Percentiles rank a stretch among this genome's conserved stretches.
phyloP scores from a whole-genome alignment of 2,113 vertebrate species.

The Pseudonaja textilis region DNA sequence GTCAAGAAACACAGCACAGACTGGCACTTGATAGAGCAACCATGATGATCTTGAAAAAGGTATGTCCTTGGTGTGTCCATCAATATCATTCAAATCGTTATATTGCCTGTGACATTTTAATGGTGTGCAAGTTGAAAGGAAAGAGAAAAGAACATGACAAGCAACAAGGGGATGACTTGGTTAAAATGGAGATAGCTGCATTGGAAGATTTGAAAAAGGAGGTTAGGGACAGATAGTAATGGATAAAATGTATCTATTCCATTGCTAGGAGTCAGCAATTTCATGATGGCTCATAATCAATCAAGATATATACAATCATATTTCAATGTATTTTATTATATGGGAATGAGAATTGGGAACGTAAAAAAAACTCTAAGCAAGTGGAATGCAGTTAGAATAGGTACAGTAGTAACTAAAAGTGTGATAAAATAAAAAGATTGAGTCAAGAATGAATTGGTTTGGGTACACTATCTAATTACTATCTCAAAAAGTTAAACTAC shows the following conservation, averaged over 20 bases:
- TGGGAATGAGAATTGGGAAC: not conserved
- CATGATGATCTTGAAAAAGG: not conserved
- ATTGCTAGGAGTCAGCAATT: not conserved
- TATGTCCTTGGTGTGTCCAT: not conserved
- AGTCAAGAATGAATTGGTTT: not conserved
- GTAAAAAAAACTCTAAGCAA: not conserved
- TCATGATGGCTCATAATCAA: not conserved
- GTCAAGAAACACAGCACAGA: not conserved
- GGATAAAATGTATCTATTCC: not conserved
- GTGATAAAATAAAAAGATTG: not conserved
- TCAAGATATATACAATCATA: not conserved
- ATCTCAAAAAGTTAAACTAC: not conserved
- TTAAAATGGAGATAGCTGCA: not conserved
- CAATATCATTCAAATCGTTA: not conserved
- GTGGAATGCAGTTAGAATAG: not conserved
- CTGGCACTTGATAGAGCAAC: not conserved
- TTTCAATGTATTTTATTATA: not conserved
- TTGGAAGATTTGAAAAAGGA: not conserved
- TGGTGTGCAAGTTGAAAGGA: not conserved
- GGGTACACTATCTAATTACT: not conserved
- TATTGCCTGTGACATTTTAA: not conserved
- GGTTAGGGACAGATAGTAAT: not conserved
- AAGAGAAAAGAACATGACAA: not conserved
- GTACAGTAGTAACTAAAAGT: not conserved
- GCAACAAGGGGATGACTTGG: not conserved